Base-by-base conservation (phyloP, 1,140 invertebrate species). In the Thaumatotibia leucotreta region DNA sequence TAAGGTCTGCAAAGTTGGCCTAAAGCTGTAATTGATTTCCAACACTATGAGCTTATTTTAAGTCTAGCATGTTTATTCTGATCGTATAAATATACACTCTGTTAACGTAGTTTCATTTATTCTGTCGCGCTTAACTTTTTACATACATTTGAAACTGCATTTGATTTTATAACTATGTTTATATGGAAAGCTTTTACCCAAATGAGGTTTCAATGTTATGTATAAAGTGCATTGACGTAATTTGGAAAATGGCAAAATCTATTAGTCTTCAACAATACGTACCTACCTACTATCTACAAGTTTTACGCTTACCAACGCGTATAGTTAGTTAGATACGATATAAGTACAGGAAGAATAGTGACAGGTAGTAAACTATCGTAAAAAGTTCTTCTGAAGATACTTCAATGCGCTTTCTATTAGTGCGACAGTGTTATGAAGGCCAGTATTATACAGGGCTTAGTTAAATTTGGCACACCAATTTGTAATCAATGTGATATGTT, bases 41-140 rank as follows among this genome's bases (percentile, higher is more conserved):
- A 69, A 63, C 58, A 74, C 74, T 81, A 80, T 75, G 84, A 87
- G 86, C 86, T 89, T 89, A 86, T 87, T 81, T 87, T 58, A 27
- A 82, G 73, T 77, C 68, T 86, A 86, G 80, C 68, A 72, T 79
- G 76, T 77, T 76, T 74, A 58, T 24, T 58, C 52, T 27, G 23
- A 58, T 52, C 50, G 50, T 54, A 54, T 54, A n/a, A 11, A 54
- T 50, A 22, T 50, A 50, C 24, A 58, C n/a, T 14, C 52, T 58
- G 52, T 58, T 58, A 45, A 45, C 17, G 20, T 45, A 45, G 14
- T 45, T 20, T 45, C 17, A 17, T 20, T 45, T 45, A 45, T 45
- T n/a, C 39, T 45, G 39, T 45, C n/a, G 17, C 17, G 39, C 39
- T 11, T 11, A 45, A 8, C n/a, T n/a, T n/a, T n/a, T n/a, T 45